Evolutionary conservation across 2,113 vertebrate genomes (phyloP), one percentile per base, ranked within the genome.

Genomic region (Illadopsis cleaveri): DNA sequence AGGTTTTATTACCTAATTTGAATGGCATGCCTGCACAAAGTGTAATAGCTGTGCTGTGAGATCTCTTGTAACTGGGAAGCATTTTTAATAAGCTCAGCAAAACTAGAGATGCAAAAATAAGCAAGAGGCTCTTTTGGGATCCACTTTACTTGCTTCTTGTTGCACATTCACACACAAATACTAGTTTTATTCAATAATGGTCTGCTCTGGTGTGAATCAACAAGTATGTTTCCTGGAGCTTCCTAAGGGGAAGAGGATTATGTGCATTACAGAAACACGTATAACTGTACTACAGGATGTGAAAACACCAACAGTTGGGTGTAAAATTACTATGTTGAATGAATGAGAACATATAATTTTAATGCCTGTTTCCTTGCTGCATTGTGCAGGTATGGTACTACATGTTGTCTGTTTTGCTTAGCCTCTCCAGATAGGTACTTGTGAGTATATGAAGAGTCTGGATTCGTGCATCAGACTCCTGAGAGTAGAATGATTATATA

Each of bases 1-100:
- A 86, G 68, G 62, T 90, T 97, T 96, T 86, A 90, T 90, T 91
- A 90, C 91, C 86, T 91, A 85, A 91, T 93, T 83, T 19, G 2
- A 86, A 83, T 93, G 82, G 70, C 72, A 93, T 94, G 33, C 76
- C 95, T 61, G 47, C 48, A 35, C 58, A 62, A 77, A 86, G 42
- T 66, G 19, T 81, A 94, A 72, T 86, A 78, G 76, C 72, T 81
- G 38, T n/a, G 28, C 64, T 83, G 76, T 61, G 82, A 91, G 65
- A 51, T 64, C 31, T 90, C 47, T 66, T 89, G 53, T 70, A 82
- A 75, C 37, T 75, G 78, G 62, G 48, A 89, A 79, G 56, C 30
- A n/a, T 90, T 82, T 90, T 81, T 76, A 94, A 89, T 92, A 87
- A 87, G 61, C 50, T 89, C 64, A 76, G 70, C 11, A 72, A 84